phyloP scores from a whole-genome alignment of 2,797 vertebrate genomes.

The Pogoniulus pusillus region DNA sequence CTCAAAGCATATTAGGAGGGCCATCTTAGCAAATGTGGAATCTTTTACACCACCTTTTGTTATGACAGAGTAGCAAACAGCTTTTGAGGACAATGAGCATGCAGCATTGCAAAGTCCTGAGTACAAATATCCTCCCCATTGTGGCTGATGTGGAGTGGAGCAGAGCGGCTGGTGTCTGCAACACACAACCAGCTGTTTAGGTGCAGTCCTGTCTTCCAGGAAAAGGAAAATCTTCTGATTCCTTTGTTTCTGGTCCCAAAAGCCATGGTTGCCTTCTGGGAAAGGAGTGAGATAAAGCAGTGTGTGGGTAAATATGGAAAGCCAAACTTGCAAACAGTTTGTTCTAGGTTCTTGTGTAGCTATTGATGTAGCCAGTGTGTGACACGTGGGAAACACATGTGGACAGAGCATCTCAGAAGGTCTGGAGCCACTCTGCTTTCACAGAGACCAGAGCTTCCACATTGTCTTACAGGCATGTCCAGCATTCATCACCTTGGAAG shows the following conservation, averaged over 20 bases:
- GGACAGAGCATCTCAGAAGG: background rate
- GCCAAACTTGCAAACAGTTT: background rate
- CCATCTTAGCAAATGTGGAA: background rate
- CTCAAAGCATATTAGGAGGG: rapidly evolving
- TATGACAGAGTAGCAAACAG: background rate
- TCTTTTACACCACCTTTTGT: background rate
- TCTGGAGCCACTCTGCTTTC: background rate
- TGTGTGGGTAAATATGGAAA: background rate
- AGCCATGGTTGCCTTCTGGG: background rate
- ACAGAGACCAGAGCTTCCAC: background rate
- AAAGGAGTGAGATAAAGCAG: background rate
- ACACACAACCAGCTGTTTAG: background rate
- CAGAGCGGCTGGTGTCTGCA: background rate
- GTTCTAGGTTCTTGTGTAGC: background rate
- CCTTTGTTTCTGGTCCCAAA: background rate
- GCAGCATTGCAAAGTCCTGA: background rate
- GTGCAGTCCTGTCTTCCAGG: rapidly evolving
- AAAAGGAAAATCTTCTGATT: background rate
- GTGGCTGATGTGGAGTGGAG: no score
- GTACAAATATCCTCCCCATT: rapidly evolving
- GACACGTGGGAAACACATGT: background rate
- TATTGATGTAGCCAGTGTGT: background rate
- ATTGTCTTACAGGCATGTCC: background rate
- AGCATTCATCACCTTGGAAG: background rate
- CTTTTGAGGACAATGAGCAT: background rate